phyloP scores from a whole-genome alignment of 2,888 invertebrate genomes.

The Syritta pipiens region DNA sequence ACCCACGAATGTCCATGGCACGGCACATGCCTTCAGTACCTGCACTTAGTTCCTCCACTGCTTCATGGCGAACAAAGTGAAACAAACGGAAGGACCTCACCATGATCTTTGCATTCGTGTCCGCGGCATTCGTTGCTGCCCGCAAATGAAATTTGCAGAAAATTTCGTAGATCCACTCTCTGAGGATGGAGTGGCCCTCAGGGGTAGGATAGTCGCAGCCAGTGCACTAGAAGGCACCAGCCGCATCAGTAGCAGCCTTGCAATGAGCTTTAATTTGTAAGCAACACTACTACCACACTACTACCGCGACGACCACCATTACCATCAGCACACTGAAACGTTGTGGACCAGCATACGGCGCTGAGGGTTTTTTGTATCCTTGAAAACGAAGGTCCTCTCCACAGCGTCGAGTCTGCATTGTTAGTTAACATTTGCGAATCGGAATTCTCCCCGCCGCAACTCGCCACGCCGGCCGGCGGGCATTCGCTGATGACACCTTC shows the following conservation, averaged over 20 bases:
- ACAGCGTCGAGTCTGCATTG: slow-evolving; percentile 29
- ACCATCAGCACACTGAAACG: slow-evolving; percentile 6
- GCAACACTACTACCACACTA: slow-evolving; percentile 43
- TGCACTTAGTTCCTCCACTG: neutral
- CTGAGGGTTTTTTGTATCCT: slow-evolving; percentile 5
- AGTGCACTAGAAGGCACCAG: neutral
- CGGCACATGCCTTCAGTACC: neutral
- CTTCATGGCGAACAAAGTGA: neutral
- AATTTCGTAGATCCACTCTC: slow-evolving; percentile 11
- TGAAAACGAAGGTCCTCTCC: slow-evolving; percentile 33
- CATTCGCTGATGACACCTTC: slow-evolving; percentile 58
- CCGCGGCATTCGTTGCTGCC: slow-evolving; percentile 23
- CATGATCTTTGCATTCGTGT: slow-evolving; percentile 39
- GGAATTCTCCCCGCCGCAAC: slow-evolving; percentile 5
- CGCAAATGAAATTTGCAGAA: slow-evolving; percentile 49
- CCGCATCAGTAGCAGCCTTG: slow-evolving; percentile 10
- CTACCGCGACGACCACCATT: slow-evolving; percentile 6
- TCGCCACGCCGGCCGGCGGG: slow-evolving; percentile 21
- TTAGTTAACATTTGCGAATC: slow-evolving; percentile 29
- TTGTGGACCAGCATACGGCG: slow-evolving; percentile 8
- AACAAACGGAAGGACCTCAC: slow-evolving; percentile 19
- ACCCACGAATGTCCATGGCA: slow-evolving; percentile 12
- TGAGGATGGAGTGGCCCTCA: slow-evolving; percentile 1
- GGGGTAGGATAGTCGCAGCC: neutral
- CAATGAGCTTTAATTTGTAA: slow-evolving; percentile 52